phyloP scores from a whole-genome alignment of 2,797 vertebrate genomes.

The Allobates femoralis region DNA sequence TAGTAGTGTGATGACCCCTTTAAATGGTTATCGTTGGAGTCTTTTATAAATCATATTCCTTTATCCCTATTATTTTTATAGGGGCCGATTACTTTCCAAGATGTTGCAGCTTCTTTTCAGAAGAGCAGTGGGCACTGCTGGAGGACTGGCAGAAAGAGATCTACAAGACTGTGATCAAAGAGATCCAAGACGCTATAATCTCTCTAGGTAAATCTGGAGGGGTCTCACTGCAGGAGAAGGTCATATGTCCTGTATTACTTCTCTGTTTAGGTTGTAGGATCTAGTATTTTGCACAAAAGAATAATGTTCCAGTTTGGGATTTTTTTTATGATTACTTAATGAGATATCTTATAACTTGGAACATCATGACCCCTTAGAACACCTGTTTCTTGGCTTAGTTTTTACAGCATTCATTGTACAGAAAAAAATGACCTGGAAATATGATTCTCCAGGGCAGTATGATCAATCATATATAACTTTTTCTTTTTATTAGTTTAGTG shows the following conservation, averaged over 20 bases:
- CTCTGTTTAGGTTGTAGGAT: neutral
- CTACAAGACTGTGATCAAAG: conserved; percentile 46
- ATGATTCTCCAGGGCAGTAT: no score
- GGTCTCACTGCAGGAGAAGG: neutral
- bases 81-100: conserved; percentile 36
- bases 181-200: conserved; percentile 41
- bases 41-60: neutral
- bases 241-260: neutral
- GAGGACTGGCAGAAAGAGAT: conserved; percentile 44
- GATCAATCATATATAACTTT: no score
- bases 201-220: conserved; percentile 24
- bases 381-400: neutral
- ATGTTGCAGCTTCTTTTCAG: conserved; percentile 49
- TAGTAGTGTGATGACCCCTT: no score
- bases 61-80: neutral
- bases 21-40: no score
- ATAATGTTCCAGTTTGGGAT: no score
- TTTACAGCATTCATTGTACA: neutral
- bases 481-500: no score
- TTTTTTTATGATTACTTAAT: neutral
- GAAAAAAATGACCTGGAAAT: neutral
- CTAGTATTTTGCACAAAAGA: no score
- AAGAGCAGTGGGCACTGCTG: conserved; percentile 41
- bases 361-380: neutral
- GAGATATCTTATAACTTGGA: neutral